Evolutionary conservation across 2,888 invertebrate species (phyloP).

Genomic region (Dioctria linearis): DNA sequence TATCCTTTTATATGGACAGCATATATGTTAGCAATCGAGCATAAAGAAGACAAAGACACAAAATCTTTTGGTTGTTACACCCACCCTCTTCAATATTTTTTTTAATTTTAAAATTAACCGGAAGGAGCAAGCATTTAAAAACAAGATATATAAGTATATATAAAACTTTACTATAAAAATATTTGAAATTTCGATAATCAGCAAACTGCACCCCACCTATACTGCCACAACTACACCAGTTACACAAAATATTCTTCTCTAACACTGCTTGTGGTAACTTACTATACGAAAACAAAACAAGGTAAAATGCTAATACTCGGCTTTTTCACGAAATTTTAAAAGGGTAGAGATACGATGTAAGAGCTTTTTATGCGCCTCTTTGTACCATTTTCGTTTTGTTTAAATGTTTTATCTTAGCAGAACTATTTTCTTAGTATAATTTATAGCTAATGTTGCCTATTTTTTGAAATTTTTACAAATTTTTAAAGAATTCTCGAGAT

Average conservation of each 20-base stretch:
- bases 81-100: conserved; percentile 18
- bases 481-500: not conserved
- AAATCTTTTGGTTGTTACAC: conserved; percentile 38
- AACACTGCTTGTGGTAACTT: conserved; percentile 38
- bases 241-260: conserved; percentile 17
- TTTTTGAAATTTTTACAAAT: not conserved
- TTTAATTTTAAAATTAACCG: conserved; percentile 23
- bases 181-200: conserved; percentile 52
- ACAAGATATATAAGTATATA: too few relatives aligned
- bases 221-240: conserved; percentile 37
- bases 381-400: conserved; percentile 41
- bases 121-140: conserved; percentile 32
- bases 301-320: conserved; percentile 38
- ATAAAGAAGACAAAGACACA: conserved; percentile 61
- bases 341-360: conserved; percentile 36
- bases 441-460: not conserved
- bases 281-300: not conserved
- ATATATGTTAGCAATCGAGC: conserved; percentile 72
- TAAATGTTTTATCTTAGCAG: conserved; percentile 16
- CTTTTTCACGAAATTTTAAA: conserved; percentile 1
- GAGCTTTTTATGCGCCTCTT: conserved; percentile 46
- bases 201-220: conserved; percentile 36
- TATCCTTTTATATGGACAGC: conserved; percentile 65
- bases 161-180: not conserved
- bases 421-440: conserved; percentile 27